These are phyloP conservation scores for Chaetura pelagica DNA, from an alignment of 2,113 vertebrate species.

Conservation along the genomic window DNA sequence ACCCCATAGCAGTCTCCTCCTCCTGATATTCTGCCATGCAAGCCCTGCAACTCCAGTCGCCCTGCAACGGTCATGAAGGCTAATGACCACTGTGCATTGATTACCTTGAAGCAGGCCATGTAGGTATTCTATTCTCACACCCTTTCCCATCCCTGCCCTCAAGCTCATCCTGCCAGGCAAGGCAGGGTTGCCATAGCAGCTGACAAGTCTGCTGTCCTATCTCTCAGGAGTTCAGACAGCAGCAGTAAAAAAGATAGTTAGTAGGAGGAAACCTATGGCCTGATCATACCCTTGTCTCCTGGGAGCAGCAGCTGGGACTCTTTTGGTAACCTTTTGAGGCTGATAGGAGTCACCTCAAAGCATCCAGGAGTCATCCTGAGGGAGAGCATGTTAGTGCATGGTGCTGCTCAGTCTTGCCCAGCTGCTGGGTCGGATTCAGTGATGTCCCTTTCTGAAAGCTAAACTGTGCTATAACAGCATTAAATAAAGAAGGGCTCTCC, in stretches of 20 bases:
- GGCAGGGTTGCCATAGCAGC: conserved; percentile 63
- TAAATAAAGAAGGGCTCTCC: neutral
- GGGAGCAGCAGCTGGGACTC: neutral
- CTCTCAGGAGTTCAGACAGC: neutral
- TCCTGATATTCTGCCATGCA: neutral
- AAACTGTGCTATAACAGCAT: neutral
- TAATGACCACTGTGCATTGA: neutral
- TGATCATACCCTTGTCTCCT: neutral
- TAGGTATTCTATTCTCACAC: neutral
- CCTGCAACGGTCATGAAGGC: neutral
- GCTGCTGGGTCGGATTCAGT: neutral
- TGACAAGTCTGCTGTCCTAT: neutral
- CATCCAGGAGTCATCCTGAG: rapidly evolving
- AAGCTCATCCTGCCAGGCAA: neutral
- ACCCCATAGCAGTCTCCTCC: neutral
- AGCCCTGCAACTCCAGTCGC: neutral
- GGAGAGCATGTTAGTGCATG: neutral
- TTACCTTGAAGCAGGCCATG: neutral
- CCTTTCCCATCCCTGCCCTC: neutral
- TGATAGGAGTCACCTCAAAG: neutral
- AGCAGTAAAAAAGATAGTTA: neutral
- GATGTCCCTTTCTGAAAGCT: neutral
- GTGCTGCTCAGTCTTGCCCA: neutral
- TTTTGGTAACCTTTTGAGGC: neutral
- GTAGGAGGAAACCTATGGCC: neutral